phyloP scores from a whole-genome alignment of 1,140 invertebrate species.

The Drosophila chauvacae region DNA sequence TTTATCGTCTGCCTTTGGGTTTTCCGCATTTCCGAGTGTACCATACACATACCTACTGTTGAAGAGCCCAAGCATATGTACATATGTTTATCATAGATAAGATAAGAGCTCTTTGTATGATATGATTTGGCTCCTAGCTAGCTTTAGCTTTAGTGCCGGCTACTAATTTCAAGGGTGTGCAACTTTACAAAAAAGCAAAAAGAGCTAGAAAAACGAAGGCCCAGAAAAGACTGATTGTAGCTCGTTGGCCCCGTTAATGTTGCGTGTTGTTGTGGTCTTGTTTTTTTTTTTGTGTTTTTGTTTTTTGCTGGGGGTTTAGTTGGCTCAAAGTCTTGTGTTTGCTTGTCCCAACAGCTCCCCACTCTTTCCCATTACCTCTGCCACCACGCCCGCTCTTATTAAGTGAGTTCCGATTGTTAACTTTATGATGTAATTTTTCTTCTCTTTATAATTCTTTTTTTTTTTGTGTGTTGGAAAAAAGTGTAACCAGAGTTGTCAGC shows the following conservation, averaged over 20 bases:
- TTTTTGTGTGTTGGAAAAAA: conserved; percentile 15
- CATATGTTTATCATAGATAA: conserved; percentile 56
- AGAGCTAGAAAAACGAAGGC: conserved; percentile 10
- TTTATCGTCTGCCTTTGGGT: conserved; percentile 31
- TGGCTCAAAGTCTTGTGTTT: conserved; percentile 32
- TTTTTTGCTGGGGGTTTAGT: conserved; percentile 28
- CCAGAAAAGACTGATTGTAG: conserved; percentile 33
- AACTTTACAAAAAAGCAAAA: conserved; percentile 21
- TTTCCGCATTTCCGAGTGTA: conserved; percentile 33
- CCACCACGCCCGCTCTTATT: conserved; percentile 28
- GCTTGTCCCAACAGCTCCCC: conserved; percentile 22
- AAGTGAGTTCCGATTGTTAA: conserved; percentile 53
- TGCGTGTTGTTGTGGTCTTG: conserved; percentile 34
- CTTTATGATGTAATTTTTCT: conserved; percentile 54
- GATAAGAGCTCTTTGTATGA: conserved; percentile 40
- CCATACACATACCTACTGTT: not conserved
- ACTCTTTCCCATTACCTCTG: conserved; percentile 6
- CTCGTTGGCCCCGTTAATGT: conserved; percentile 53
- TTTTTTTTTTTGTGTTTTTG: not conserved
- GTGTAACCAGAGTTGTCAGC: conserved; percentile 43
- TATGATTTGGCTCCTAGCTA: conserved; percentile 33
- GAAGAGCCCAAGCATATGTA: conserved; percentile 27
- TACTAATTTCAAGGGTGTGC: conserved; percentile 51
- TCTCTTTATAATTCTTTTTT: conserved; percentile 30
- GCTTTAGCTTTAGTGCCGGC: conserved; percentile 25